These are phyloP conservation scores for Leptocoma aspasia DNA, from an alignment of 2,113 vertebrate genomes.

Conservation along the genomic window DNA sequence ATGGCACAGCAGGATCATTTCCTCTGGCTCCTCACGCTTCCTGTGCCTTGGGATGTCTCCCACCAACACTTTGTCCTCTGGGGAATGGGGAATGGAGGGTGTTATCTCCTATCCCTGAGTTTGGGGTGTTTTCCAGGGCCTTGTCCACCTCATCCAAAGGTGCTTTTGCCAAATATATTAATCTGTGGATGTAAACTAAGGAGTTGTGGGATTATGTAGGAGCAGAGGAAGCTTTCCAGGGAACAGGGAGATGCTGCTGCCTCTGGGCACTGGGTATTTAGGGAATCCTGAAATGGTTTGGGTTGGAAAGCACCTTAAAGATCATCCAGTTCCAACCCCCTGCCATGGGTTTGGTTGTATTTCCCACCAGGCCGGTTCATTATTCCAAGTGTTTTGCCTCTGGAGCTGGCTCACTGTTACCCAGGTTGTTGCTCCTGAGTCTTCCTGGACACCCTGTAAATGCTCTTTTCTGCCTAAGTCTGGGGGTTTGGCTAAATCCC, in stretches of 20 bases:
- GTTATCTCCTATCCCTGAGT: background rate
- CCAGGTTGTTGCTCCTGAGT: background rate
- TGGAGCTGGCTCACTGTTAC: background rate
- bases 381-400: background rate
- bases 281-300: background rate
- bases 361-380: rapidly evolving
- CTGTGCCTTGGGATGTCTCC: background rate
- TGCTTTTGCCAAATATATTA: rapidly evolving
- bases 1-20: background rate
- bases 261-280: background rate
- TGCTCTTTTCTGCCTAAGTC: background rate
- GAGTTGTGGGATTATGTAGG: background rate
- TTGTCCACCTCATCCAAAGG: background rate
- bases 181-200: background rate
- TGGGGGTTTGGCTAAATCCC: background rate
- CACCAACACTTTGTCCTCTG: background rate
- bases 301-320: background rate
- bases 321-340: background rate
- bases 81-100: background rate
- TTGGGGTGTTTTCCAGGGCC: background rate
- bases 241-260: background rate
- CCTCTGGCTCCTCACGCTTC: background rate
- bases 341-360: background rate
- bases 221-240: background rate
- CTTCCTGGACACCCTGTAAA: background rate